Evolutionary conservation across 2,888 invertebrate genomes (phyloP).

Genomic region (Netelia melanura): DNA sequence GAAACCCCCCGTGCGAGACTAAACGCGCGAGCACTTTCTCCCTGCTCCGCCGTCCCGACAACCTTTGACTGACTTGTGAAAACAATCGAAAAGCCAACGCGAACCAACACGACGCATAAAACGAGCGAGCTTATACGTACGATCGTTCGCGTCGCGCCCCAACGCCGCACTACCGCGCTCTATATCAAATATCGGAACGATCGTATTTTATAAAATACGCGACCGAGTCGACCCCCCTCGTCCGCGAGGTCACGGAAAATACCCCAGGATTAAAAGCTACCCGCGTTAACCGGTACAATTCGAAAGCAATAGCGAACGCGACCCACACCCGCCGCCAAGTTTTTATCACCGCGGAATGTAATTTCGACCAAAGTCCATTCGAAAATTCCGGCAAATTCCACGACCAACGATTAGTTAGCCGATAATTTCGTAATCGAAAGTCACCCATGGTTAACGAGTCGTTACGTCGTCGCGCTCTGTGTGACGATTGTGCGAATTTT

Average conservation of each 20-base stretch:
- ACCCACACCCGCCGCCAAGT: conserved; percentile 6
- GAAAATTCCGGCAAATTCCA: conserved; percentile 11
- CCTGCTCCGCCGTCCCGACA: conserved; percentile 19
- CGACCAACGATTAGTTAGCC: conserved; percentile 24
- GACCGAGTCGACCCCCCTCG: too few relatives aligned
- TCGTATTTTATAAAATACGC: too few relatives aligned
- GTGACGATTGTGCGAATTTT: not conserved
- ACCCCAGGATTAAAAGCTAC: not conserved
- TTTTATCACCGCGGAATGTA: conserved; percentile 45
- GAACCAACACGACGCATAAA: not conserved
- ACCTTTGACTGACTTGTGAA: conserved; percentile 68
- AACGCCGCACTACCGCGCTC: too few relatives aligned
- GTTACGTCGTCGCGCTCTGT: not conserved
- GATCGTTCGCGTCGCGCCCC: not conserved
- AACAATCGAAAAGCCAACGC: conserved; percentile 63
- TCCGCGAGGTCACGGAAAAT: not conserved
- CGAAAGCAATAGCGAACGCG: conserved; percentile 2
- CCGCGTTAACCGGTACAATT: not conserved
- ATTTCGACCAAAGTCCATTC: conserved; percentile 33
- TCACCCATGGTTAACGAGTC: not conserved
- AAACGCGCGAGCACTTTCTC: conserved; percentile 41
- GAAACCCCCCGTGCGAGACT: conserved; percentile 42
- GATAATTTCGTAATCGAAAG: conserved; percentile 35
- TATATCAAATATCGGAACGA: too few relatives aligned
- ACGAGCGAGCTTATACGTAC: not conserved